These are phyloP conservation scores for Biston betularia DNA, from an alignment of 2,888 invertebrate species.

Conservation along the genomic window DNA sequence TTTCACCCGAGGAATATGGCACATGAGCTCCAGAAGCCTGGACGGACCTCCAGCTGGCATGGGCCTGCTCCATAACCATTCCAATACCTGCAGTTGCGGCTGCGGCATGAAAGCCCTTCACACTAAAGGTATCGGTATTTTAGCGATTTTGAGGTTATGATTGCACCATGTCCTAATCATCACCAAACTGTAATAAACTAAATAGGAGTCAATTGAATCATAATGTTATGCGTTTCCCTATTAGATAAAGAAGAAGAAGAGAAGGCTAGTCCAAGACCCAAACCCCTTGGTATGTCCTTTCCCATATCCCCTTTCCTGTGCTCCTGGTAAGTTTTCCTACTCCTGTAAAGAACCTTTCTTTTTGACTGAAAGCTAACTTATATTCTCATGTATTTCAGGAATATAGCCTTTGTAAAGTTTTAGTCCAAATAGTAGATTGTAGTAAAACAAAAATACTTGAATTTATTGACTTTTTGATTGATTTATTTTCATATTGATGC, in stretches of 20 bases:
- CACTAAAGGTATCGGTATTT: constrained; percentile 87
- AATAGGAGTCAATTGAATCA: not conserved
- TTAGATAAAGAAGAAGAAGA: constrained; percentile 69
- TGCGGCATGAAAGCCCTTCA: constrained; percentile 88
- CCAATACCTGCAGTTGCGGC: constrained; percentile 89
- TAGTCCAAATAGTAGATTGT: too few species aligned
- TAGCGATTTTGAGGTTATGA: constrained; percentile 71
- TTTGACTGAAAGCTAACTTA: too few species aligned
- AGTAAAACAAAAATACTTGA: not conserved
- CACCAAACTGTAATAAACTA: not conserved
- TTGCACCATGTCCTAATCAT: constrained; percentile 67
- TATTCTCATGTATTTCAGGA: too few species aligned
- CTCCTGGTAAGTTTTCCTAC: constrained; percentile 23
- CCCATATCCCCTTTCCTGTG: constrained; percentile 44
- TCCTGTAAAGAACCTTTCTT: not conserved
- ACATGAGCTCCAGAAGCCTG: constrained; percentile 86
- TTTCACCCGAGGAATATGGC: constrained; percentile 90
- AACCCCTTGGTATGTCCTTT: constrained; percentile 75
- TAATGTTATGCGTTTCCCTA: constrained; percentile 43
- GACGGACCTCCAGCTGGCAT: constrained; percentile 66
- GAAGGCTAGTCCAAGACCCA: constrained; percentile 53
- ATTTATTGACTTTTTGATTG: too few species aligned
- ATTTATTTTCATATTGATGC: too few species aligned
- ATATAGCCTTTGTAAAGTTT: too few species aligned
- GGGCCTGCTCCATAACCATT: constrained; percentile 83